phyloP scores from a whole-genome alignment of 1,140 invertebrate species.

The Tetraneura akinire region DNA sequence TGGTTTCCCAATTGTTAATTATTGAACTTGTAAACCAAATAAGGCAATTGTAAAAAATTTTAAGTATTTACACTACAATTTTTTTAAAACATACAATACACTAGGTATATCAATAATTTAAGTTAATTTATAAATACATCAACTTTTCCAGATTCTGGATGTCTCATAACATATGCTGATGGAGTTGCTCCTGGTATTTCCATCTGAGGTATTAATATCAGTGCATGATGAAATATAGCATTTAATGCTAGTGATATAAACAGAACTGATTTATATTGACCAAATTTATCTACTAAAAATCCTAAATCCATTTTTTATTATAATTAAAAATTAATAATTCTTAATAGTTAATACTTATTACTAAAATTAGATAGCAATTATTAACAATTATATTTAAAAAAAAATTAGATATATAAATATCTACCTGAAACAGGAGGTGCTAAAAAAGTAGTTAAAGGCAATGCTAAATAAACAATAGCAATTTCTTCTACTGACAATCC shows the following conservation, averaged over 20 bases:
- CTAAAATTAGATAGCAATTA: background rate
- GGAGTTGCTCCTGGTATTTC: constrained; percentile 72
- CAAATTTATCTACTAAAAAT: constrained; percentile 78
- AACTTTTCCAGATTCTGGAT: constrained; percentile 68
- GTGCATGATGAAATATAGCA: constrained; percentile 71
- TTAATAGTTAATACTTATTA: too few species aligned
- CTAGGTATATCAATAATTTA: too few species aligned
- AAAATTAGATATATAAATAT: constrained; percentile 58
- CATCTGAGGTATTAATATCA: constrained; percentile 73
- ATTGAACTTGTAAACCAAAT: too few species aligned
- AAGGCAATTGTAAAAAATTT: too few species aligned
- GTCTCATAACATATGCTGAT: constrained; percentile 70
- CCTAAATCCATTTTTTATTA: constrained; percentile 61
- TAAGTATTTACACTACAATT: too few species aligned
- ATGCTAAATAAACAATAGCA: constrained; percentile 78
- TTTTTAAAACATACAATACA: constrained; percentile 19
- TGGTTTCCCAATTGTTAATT: too few species aligned
- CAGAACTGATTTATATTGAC: constrained; percentile 77
- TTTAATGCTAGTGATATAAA: constrained; percentile 73
- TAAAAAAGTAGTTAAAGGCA: constrained; percentile 78
- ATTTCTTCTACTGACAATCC: constrained; percentile 81
- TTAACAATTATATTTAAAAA: background rate
- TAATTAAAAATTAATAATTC: too few species aligned
- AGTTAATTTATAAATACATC: constrained; percentile 62
- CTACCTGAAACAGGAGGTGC: constrained; percentile 78